Base-by-base conservation (phyloP, 2,797 vertebrate genomes). In the Cyprinodon diabolis region DNA sequence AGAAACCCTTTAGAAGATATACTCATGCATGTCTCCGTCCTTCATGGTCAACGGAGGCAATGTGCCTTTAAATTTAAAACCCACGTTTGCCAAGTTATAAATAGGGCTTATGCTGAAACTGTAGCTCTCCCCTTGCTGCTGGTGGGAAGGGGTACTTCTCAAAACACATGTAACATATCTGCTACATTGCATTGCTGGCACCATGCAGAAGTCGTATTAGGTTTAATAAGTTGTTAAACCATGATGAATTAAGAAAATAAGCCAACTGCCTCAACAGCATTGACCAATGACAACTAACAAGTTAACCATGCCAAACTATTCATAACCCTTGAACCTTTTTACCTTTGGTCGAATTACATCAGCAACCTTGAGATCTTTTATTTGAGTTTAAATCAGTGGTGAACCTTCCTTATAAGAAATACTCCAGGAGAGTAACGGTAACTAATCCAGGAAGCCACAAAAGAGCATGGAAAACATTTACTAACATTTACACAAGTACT, bases 61-160 rank as follows among this genome's bases (percentile, higher is more conserved):
- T 92, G 79, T 87, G 71, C 49, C 93, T 93, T 94, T 93, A 94
- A 93, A 86, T 89, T 77, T 35, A 86, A 89, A 91, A 90, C 78
- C 83, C 87, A 89, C 82, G 6, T 45, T 72, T 48, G 65, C 76
- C 12, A 17, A 74, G 90, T 89, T 94, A 93, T 92, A 94, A 90
- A 92, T 94, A 94, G 92, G 72, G 69, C 69, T 40, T 86, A 78
- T 67, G 80, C 87, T 92, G 89, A 87, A 91, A 93, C 81, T 83
- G 77, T 74, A 93, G 37, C 77, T 69, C 56, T 8, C 52, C 62
- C 66, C 66, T 85, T 74, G 43, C 85, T 79, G 80, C 69, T 82
- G 66, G 73, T 76, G 72, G 56, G 86, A 55, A 8, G 6, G 62
- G 75, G 78, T 70, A 68, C 81, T 77, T 69, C 71, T 81, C 66